A percentile compares a stretch with the other conserved stretches of the same genome.
Evolutionary conservation across 1,140 invertebrate species (phyloP).

Genomic region (Zophobas morio): DNA sequence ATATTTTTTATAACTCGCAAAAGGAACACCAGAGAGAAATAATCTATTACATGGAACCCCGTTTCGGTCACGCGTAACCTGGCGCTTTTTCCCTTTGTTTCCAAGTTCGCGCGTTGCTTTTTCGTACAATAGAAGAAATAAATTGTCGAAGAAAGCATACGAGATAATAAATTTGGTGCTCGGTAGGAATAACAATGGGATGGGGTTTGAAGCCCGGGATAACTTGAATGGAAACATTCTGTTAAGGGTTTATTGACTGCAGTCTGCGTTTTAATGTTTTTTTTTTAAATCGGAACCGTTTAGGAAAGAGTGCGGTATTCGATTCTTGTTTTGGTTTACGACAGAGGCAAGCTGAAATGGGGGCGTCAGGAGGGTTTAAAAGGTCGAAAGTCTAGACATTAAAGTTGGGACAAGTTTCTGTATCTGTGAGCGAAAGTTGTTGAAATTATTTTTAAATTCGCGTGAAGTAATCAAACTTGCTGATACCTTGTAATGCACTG

Average conservation of each 20-base stretch:
- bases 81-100: background rate
- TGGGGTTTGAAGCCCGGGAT: background rate
- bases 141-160: background rate
- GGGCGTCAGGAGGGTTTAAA: too few species aligned
- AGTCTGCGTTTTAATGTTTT: background rate
- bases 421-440: too few species aligned
- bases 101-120: background rate
- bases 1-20: background rate
- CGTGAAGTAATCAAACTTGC: too few species aligned
- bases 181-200: background rate
- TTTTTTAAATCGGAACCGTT: background rate
- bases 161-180: background rate
- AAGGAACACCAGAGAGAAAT: background rate
- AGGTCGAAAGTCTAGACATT: too few species aligned
- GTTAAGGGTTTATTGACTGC: conserved; percentile 2
- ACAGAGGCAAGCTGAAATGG: too few species aligned
- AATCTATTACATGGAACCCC: background rate
- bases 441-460: too few species aligned
- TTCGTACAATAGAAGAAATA: background rate
- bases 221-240: background rate
- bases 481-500: too few species aligned
- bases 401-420: too few species aligned
- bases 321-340: too few species aligned
- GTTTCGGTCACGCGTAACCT: background rate
- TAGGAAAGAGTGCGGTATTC: too few species aligned